Conservation (phyloP, 2,888 invertebrate genomes). For the Cosmia trapezina region DNA sequence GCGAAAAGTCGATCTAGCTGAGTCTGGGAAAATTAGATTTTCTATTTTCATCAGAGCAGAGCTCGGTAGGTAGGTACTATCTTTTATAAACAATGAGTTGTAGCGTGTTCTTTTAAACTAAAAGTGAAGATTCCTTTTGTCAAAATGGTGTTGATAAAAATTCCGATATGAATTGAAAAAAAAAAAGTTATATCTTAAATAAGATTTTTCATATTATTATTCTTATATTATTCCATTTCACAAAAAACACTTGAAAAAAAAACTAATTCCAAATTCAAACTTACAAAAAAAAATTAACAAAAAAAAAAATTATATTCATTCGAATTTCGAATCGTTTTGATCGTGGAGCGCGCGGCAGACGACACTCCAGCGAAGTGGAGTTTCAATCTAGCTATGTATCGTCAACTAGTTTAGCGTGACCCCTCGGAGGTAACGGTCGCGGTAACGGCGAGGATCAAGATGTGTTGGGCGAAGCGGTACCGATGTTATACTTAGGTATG, state of each 20-base stretch:
- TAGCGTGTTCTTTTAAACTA: background rate
- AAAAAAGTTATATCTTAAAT: too few relatives aligned
- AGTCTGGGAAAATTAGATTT: too few relatives aligned
- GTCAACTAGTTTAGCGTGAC: conserved; percentile 71
- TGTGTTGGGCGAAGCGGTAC: conserved; percentile 86
- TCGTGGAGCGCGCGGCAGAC: conserved; percentile 87
- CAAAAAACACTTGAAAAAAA: conserved; percentile 3
- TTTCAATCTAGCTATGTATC: conserved; percentile 84
- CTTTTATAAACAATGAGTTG: conserved; percentile 11
- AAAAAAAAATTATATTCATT: conserved; percentile 69
- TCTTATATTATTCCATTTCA: background rate
- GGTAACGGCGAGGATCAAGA: conserved; percentile 79
- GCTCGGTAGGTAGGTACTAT: background rate
- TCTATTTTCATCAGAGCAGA: too few relatives aligned
- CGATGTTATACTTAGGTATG: conserved; percentile 86
- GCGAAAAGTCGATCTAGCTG: too few relatives aligned
- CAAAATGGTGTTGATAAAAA: background rate
- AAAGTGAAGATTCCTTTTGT: background rate
- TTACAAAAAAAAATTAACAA: conserved; percentile 66
- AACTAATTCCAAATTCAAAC: background rate
- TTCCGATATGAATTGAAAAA: too few relatives aligned
- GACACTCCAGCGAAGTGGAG: conserved; percentile 87
- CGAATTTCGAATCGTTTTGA: conserved; percentile 87
- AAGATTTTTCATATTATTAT: background rate
- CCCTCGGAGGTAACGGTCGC: conserved; percentile 72